These are phyloP conservation scores for Drosophila ambigua DNA, from an alignment of 1,140 invertebrate species.

Conservation along the genomic window DNA sequence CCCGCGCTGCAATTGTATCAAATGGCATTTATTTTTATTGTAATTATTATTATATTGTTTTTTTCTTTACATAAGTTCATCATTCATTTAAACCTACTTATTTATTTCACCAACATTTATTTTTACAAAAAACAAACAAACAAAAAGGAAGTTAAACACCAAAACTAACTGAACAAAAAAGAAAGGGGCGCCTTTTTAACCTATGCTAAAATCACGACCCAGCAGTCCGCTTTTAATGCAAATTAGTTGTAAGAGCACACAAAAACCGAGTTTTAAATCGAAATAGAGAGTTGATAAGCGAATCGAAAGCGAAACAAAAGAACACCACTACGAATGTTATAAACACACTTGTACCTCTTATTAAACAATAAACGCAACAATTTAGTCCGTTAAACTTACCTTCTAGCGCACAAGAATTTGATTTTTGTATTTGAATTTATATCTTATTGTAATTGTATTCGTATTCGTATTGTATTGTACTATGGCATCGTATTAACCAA, in stretches of 20 bases:
- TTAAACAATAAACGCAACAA: constrained; percentile 54
- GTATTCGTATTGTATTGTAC: constrained; percentile 10
- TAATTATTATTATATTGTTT: constrained; percentile 13
- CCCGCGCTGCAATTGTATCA: constrained; percentile 40
- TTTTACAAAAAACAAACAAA: constrained; percentile 9
- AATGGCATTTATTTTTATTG: constrained; percentile 61
- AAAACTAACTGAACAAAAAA: constrained; percentile 24
- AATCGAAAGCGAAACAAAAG: constrained; percentile 30
- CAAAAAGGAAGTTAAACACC: constrained; percentile 45
- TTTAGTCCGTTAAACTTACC: constrained; percentile 55
- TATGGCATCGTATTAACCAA: constrained; percentile 8
- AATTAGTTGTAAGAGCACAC: constrained; percentile 52
- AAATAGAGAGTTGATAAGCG: constrained; percentile 43
- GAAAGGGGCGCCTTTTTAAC: neutral
- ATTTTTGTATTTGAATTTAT: constrained; percentile 4
- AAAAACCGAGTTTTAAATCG: constrained; percentile 43
- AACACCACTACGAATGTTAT: constrained; percentile 44
- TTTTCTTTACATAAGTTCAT: constrained; percentile 38
- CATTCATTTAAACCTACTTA: constrained; percentile 43
- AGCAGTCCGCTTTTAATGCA: constrained; percentile 59
- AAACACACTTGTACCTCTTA: constrained; percentile 68
- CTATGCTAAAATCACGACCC: constrained; percentile 39
- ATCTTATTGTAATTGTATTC: neutral
- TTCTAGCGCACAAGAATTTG: constrained; percentile 63
- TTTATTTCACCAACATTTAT: constrained; percentile 60